Conservation (phyloP, 2,888 invertebrate species). For the Bibio marci region DNA sequence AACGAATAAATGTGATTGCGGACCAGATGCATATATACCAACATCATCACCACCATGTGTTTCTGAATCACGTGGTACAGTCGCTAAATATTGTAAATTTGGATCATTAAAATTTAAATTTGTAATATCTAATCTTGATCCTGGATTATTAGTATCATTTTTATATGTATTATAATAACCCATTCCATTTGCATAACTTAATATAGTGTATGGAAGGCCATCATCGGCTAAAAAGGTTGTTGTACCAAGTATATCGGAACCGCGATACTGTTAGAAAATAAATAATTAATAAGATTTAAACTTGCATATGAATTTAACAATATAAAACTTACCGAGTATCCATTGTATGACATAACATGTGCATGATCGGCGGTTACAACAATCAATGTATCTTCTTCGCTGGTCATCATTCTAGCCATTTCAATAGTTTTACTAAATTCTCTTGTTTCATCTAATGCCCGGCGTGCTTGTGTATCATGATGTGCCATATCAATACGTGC, state of each 20-base stretch:
- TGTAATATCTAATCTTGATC: slow-evolving; percentile 19
- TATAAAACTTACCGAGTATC: slow-evolving; percentile 38
- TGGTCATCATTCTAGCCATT: slow-evolving; percentile 40
- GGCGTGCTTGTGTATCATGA: slow-evolving; percentile 21
- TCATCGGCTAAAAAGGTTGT: slow-evolving; percentile 31
- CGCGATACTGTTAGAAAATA: slow-evolving; percentile 15
- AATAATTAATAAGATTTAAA: neutral
- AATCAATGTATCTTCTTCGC: slow-evolving; percentile 52
- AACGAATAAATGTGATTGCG: slow-evolving; percentile 64
- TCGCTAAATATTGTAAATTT: slow-evolving; percentile 34
- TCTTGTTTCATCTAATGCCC: slow-evolving; percentile 30
- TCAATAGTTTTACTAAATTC: slow-evolving; percentile 59
- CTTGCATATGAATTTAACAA: neutral
- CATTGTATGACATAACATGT: slow-evolving; percentile 55
- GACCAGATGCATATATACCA: slow-evolving; percentile 55
- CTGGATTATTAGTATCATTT: slow-evolving; percentile 2
- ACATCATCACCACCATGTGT: slow-evolving; percentile 72
- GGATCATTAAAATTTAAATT: slow-evolving; percentile 12
- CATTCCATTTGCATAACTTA: slow-evolving; percentile 62
- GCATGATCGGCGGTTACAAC: slow-evolving; percentile 71
- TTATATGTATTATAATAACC: slow-evolving; percentile 30
- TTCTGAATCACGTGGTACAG: slow-evolving; percentile 40
- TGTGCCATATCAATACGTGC: slow-evolving; percentile 26
- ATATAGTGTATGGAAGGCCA: slow-evolving; percentile 42
- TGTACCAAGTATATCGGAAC: slow-evolving; percentile 19